phyloP scores from a whole-genome alignment of 2,113 vertebrate species.

The Python bivittatus region DNA sequence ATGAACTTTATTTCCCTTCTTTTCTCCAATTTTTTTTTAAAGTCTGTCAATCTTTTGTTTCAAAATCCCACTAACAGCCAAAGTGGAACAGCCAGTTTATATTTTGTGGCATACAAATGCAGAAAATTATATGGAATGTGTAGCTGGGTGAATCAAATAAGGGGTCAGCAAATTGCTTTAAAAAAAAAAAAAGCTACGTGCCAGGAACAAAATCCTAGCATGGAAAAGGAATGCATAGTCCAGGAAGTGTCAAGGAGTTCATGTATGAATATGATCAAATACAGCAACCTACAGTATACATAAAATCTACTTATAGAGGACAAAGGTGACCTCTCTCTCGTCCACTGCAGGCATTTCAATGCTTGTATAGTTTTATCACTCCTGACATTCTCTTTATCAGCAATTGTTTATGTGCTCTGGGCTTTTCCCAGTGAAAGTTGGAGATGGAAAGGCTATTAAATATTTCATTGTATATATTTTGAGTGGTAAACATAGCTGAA shows the following conservation, averaged over 20 bases:
- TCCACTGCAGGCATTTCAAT: not conserved
- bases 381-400: constrained; percentile 14
- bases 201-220: not conserved
- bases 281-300: not conserved
- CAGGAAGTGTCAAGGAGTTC: not conserved
- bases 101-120: not conserved
- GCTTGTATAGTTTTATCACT: constrained; percentile 9
- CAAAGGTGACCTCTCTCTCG: not conserved
- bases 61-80: not conserved
- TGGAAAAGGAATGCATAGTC: not conserved
- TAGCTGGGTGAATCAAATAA: constrained; percentile 15
- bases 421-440: not conserved
- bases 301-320: not conserved
- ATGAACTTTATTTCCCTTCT: not conserved
- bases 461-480: not conserved
- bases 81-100: not conserved
- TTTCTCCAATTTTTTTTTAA: not conserved
- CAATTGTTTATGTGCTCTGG: not conserved
- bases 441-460: not conserved
- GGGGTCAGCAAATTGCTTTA: not conserved
- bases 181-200: not conserved
- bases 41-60: constrained; percentile 13
- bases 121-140: not conserved
- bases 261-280: not conserved
- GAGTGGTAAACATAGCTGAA: not conserved